Evolutionary conservation across 2,113 vertebrate species (phyloP), one percentile per base, ranked within the genome.

Genomic region (Notechis scutatus): DNA sequence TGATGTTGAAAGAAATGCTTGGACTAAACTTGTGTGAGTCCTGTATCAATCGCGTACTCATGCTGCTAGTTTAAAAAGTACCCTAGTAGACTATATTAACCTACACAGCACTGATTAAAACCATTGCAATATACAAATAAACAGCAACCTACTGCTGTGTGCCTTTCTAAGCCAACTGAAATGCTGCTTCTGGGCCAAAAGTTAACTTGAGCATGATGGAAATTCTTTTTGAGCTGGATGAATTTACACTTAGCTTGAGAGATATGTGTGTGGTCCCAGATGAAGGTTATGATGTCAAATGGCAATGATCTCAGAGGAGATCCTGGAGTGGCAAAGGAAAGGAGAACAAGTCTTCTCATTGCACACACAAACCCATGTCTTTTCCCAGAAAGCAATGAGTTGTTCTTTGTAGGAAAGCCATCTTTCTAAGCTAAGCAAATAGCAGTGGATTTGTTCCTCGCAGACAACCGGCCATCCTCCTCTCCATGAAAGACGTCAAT

Each of bases 331-430:
- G 92, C 92, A 93, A 93, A 45, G 61, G 81, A 87, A 87, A 8
- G 56, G 55, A 54, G 87, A 89, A 89, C 61, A 81, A 45, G 74
- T 56, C 45, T 59, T 45, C 56, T 61, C 20, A 54, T 81, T 61
- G 81, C 92, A 87, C 89, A 87, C 29, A 87, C 21, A 86, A 54
- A 45, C 56, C 59, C 56, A 90, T 86, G n/a, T 90, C 29, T 90
- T 93, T 93, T 93, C 86, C 74, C 92, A 93, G 56, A 54, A 86
- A 89, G 92, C 89, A 90, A 90, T 90, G 42, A 90, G 89, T 90
- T 93, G 55, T 90, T 90, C 92, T 93, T 57, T 87, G 92, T 93
- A 86, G 89, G n/a, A 90, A 90, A 93, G 92, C 92, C 89, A 90
- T 90, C 89, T 69, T 93, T 93, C 52, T 93, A 81, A 18, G 3